These are phyloP conservation scores for Danio jaintianensis DNA, from an alignment of 2,797 vertebrate species.

Conservation along the genomic window DNA sequence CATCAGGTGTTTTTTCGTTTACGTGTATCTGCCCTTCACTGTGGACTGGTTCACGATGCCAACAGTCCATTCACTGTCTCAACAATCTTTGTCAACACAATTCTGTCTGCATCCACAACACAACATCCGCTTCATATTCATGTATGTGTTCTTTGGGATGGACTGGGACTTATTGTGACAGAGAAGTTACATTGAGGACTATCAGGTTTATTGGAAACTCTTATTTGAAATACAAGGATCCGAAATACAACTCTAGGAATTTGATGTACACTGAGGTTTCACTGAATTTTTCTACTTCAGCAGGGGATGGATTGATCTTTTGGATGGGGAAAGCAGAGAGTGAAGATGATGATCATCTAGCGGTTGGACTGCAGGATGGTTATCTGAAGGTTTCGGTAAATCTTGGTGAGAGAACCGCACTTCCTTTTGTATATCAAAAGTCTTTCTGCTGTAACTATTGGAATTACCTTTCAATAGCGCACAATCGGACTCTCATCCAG, in stretches of 20 bases:
- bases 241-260: slow-evolving; percentile 76
- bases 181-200: slow-evolving; percentile 69
- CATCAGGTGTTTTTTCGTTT: slow-evolving; percentile 68
- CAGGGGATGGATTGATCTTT: slow-evolving; percentile 78
- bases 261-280: slow-evolving; percentile 78
- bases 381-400: slow-evolving; percentile 84
- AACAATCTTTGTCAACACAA: slow-evolving; percentile 76
- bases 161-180: slow-evolving; percentile 80
- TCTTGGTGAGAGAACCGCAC: slow-evolving; percentile 81
- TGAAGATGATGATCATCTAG: slow-evolving; percentile 87
- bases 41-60: slow-evolving; percentile 81
- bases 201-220: slow-evolving; percentile 83
- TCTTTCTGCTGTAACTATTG: slow-evolving; percentile 77
- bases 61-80: slow-evolving; percentile 77
- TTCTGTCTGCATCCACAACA: slow-evolving; percentile 75
- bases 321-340: slow-evolving; percentile 86
- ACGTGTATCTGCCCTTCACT: slow-evolving; percentile 77
- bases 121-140: slow-evolving; percentile 69
- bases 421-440: slow-evolving; percentile 72
- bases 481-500: slow-evolving; percentile 82
- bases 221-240: slow-evolving; percentile 84
- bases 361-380: slow-evolving; percentile 80
- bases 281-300: slow-evolving; percentile 79
- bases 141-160: slow-evolving; percentile 84
- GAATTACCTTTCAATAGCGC: slow-evolving; percentile 76